phyloP scores from a whole-genome alignment of 1,140 invertebrate species.

The Meloidogyne floridensis region DNA sequence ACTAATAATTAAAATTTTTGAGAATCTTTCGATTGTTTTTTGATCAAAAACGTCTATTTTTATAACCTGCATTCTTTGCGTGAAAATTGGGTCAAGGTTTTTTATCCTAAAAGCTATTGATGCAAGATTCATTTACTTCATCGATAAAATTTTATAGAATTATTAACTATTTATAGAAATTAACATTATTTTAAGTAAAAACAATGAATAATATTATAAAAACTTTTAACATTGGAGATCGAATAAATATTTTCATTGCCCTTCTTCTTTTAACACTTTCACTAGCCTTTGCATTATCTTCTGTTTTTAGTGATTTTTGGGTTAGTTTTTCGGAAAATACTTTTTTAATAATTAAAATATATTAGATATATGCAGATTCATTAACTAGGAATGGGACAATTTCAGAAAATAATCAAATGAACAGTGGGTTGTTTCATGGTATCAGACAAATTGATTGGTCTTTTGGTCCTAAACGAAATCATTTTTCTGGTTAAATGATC shows the following conservation, averaged over 20 bases:
- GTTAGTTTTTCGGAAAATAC: neutral
- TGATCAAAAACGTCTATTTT: too few species aligned
- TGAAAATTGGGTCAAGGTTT: neutral
- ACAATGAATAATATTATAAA: neutral
- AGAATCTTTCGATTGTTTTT: too few species aligned
- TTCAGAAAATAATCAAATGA: conserved; percentile 27
- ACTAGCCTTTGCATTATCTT: conserved; percentile 32
- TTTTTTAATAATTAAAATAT: neutral
- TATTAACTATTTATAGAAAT: neutral
- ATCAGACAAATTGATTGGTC: conserved; percentile 44
- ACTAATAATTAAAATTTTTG: too few species aligned
- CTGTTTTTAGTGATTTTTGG: conserved; percentile 50
- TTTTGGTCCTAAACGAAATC: conserved; percentile 39
- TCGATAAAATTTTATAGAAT: neutral
- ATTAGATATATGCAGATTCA: conserved; percentile 17
- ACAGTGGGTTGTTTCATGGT: conserved; percentile 48
- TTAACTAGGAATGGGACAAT: conserved; percentile 41
- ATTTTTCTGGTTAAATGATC: conserved; percentile 42
- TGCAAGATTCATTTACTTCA: neutral
- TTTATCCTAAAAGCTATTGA: neutral
- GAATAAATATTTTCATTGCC: conserved; percentile 9
- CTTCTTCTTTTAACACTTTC: conserved; percentile 16
- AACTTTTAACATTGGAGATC: conserved; percentile 24
- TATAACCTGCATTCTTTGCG: neutral
- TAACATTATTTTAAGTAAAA: neutral